Base-by-base conservation (phyloP, 2,888 invertebrate species). In the Cartodere bifasciata region DNA sequence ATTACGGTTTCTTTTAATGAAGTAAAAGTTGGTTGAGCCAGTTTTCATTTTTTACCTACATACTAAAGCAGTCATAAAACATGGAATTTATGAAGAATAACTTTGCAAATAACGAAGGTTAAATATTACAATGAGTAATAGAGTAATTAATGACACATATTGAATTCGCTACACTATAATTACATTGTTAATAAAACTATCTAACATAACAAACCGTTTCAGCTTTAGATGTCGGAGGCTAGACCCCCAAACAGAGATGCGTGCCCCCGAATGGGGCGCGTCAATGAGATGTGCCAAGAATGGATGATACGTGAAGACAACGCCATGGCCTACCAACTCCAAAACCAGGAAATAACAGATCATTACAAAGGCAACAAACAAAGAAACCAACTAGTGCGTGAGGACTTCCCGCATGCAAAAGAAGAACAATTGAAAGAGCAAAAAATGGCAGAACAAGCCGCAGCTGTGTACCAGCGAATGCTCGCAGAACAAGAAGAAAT, bases 221-320 rank as follows among this genome's bases (percentile, higher is more conserved):
- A n/a, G n/a, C n/a, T 17, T 17, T 17, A 17, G 20, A 17, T 17
- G 20, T 17, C 20, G 20, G 6, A 17, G 20, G 20, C 20, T 17
- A 6, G n/a, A 17, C 9, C 20, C 9, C 20, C 20, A 17, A 17
- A 17, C 6, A 17, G 20, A 17, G 20, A 17, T 7, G 6, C 20
- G 20, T 30, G 51, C 74, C 52, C 74, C 76, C 21, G 71, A 70
- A 56, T 68, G 44, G 77, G 77, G 39, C 67, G 72, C 53, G 77
- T 77, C 29, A 76, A 66, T 50, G 75, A 75, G 63, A 83, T 84
- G 35, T 79, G 84, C 51, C 73, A 78, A 45, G 80, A 85, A 59
- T 86, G 84, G 83, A 63, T 80, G 45, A 77, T 86, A 16, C 74
- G 82, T 48, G 86, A 86, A 63, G 86, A 86, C 58, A 77, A 80